Evolutionary conservation across 2,888 invertebrate species (phyloP), one percentile per base, ranked within the genome.

Genomic region (Troilus luridus): DNA sequence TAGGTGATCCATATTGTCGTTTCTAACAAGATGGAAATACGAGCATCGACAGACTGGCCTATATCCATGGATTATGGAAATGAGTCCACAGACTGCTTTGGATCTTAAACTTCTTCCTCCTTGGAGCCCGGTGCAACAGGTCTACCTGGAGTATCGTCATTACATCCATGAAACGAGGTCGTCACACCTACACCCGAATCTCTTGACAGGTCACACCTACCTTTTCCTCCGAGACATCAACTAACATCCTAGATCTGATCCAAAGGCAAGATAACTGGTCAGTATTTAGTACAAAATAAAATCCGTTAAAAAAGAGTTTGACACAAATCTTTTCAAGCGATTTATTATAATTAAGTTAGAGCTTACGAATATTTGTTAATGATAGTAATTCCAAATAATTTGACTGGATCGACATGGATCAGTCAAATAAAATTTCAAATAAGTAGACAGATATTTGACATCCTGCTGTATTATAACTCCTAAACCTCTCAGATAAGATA

Each of bases 51-150:
- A 77, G 41, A 77, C 72, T 77, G 72, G 27, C 72, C 72, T 77
- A 41, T 14, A 77, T 77, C 72, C 72, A 77, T 77, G 72, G 72
- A 77, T 77, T 77, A 77, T 77, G 72, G 72, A 77, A 77, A 77
- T 77, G 27, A 77, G 41, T 77, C 72, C 17, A 7, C 5, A 14
- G 72, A 77, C 72, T 41, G 72, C 72, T 41, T 19, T 0, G 19
- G 72, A 41, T 41, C 72, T 77, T 77, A 27, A 41, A 77, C 27
- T 27, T 27, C 72, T 77, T 41, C 72, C 72, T 27, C 72, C 27
- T 77, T 27, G 72, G 27, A 41, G 72, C 17, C 72, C 41, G 41
- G 72, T 19, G 41, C 72, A 77, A 77, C 72, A 77, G 72, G 72
- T 77, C 27, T 41, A 77, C 72, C 41, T 41, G 72, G 72, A 77